Base-by-base conservation (phyloP, 2,888 invertebrate genomes). In the Ormyrus rosae region DNA sequence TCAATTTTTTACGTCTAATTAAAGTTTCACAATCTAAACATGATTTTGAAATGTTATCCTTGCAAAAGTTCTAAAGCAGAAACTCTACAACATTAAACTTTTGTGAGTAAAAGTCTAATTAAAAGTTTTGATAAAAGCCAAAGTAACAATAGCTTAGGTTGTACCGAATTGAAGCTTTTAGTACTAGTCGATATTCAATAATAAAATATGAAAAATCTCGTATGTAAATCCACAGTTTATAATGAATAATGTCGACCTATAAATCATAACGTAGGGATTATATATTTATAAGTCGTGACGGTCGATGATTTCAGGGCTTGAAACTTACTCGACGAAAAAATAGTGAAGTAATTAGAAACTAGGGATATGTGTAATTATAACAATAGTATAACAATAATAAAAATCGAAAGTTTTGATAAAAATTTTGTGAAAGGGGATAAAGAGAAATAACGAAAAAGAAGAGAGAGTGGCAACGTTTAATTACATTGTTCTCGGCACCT, bases 401-500 rank as follows among this genome's bases (percentile, higher is more conserved):
- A 64, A 64, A 46, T 45, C 34, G 13, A 83, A 74, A 68, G 64
- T 80, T 51, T 11, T 69, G 34, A 68, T 73, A 63, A 58, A 65
- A 60, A 74, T 61, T 68, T 55, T 56, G 68, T 77, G 72, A 71
- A 55, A 9, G 63, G 13, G 48, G 58, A 45, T 61, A 11, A 55
- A 56, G 56, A 81, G 34, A 76, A 76, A n/a, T 53, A 67, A 77
- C 61, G 64, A 80, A 78, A 82, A 73, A 55, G 82, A 75, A 79
- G 80, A 83, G 75, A 81, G 79, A 81, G 67, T 83, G 74, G n/a
- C 80, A 82, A 81, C 81, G 86, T 89, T 88, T 87, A 87, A 86
- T 90, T 88, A 91, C 90, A 90, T 90, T 89, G 87, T 88, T 89
- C 86, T 88, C 89, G 86, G 88, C 86, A 86, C 86, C 86, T 85